Evolutionary conservation across 35 echinoderm and acorn worm genomes (phyloP), one percentile per base, ranked within the genome.

Genomic region (Stichopus chloronotus): DNA sequence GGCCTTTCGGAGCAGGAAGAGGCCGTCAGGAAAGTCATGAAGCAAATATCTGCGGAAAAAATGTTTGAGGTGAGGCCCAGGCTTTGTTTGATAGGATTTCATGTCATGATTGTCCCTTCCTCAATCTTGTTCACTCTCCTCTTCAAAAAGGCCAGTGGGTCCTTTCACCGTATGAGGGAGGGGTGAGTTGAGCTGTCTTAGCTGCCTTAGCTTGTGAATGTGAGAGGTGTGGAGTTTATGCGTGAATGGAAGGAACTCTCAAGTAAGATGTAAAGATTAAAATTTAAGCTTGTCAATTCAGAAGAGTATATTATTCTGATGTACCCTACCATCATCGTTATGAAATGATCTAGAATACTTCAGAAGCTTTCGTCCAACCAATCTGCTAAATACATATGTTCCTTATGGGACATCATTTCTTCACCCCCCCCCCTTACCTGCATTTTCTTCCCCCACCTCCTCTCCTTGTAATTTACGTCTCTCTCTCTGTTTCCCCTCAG

Each of bases 1-100:
- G 96, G 96, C 5, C 65, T 98, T 81, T 98, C 96, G 30, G 96
- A 98, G 71, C 95, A 98, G 81, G 96, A 98, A 58, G 63, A 94
- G 60, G 96, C 90, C 8, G 94, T 95, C 0, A 84, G 92, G 12
- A 93, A 95, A 88, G 96, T 98, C 20, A 95, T 95, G 94, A 98
- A 95, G 61, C 94, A 95, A 71, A 95, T 98, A 14, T 98, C 96
- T 53, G 90, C 92, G 8, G 96, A 98, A 52, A 95, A 95, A 55
- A 95, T 92, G 57, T 98, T 94, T 92, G 94, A 98, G 87, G 96
- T 98, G 61, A 92, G 92, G 0, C 57, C 53, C 22, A 7, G 53
- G 5, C 8, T 25, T 63, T 30, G 58, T 81, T 78, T 22, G 76
- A 78, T 30, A 25, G 20, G 0, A 22, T 13, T 10, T 19, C 20